Percentiles rank a stretch among this genome's conserved stretches.
phyloP scores from a whole-genome alignment of 2,888 invertebrate genomes.

The Drosophila vallismaia region DNA sequence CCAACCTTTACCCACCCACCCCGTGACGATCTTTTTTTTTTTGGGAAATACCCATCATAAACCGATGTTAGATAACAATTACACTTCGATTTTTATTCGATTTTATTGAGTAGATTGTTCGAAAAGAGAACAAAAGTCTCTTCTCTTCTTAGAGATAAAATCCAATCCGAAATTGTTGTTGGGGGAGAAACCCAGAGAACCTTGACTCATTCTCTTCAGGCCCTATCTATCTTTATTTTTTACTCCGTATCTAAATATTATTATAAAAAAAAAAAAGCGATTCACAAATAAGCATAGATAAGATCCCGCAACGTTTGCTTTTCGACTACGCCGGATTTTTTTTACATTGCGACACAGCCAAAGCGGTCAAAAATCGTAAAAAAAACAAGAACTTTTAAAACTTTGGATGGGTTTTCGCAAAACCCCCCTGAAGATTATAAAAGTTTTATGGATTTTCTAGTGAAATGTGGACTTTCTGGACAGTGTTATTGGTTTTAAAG shows the following conservation, averaged over 20 bases:
- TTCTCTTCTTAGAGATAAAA: background rate
- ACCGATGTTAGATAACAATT: constrained; percentile 26
- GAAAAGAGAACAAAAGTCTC: constrained; percentile 10
- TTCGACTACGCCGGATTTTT: constrained; percentile 14
- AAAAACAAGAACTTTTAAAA: too few relatives aligned
- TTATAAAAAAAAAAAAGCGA: constrained; percentile 61
- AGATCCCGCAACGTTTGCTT: constrained; percentile 39
- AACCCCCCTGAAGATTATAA: too few relatives aligned
- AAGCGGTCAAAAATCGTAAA: background rate
- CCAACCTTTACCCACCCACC: background rate
- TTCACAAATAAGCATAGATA: constrained; percentile 55
- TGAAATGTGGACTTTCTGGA: too few relatives aligned
- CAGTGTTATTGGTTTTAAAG: background rate
- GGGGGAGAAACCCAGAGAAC: constrained; percentile 35
- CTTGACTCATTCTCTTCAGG: constrained; percentile 33
- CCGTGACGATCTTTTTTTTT: constrained; percentile 12
- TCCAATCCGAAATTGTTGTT: background rate
- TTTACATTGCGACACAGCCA: constrained; percentile 5
- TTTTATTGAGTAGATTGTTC: constrained; percentile 9
- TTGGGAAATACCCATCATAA: constrained; percentile 32
- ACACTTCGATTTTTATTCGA: background rate
- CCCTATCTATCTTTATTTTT: constrained; percentile 7
- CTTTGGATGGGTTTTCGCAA: too few relatives aligned
- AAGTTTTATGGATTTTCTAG: too few relatives aligned
- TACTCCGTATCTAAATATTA: constrained; percentile 41